These are phyloP conservation scores for Sesamia nonagrioides DNA, from an alignment of 1,140 invertebrate species.

Conservation along the genomic window DNA sequence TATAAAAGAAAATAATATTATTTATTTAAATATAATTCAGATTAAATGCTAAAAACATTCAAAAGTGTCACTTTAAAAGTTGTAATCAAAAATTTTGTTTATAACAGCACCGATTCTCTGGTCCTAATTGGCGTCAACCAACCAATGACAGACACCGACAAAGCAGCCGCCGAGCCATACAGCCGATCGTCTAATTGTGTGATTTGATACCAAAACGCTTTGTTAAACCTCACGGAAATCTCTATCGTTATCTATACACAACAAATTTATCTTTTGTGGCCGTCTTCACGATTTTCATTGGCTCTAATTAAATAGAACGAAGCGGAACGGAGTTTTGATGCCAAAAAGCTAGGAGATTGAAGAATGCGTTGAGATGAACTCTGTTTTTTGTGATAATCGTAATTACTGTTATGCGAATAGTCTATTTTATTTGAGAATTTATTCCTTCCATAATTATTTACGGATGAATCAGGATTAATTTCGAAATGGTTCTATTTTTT, in stretches of 20 bases:
- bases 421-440: background rate
- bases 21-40: background rate
- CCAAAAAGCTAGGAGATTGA: conserved; percentile 28
- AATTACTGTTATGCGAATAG: conserved; percentile 17
- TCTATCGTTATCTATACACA: conserved; percentile 76
- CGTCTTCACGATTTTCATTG: conserved; percentile 72
- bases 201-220: conserved; percentile 85
- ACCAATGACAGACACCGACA: conserved; percentile 80
- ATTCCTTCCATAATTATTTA: background rate
- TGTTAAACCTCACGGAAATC: conserved; percentile 79
- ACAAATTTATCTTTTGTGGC: conserved; percentile 84
- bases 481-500: too few species aligned
- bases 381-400: conserved; percentile 10
- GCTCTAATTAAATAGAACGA: conserved; percentile 78
- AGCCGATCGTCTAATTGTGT: conserved; percentile 85
- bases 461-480: background rate
- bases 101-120: background rate
- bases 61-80: background rate
- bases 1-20: background rate
- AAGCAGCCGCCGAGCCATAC: conserved; percentile 73
- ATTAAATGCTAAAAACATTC: background rate
- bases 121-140: conserved; percentile 63
- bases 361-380: conserved; percentile 13
- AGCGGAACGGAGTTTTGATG: conserved; percentile 64
- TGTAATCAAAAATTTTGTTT: background rate